Conservation (phyloP, 2,113 vertebrate genomes). For the Triplophysa dalaica region DNA sequence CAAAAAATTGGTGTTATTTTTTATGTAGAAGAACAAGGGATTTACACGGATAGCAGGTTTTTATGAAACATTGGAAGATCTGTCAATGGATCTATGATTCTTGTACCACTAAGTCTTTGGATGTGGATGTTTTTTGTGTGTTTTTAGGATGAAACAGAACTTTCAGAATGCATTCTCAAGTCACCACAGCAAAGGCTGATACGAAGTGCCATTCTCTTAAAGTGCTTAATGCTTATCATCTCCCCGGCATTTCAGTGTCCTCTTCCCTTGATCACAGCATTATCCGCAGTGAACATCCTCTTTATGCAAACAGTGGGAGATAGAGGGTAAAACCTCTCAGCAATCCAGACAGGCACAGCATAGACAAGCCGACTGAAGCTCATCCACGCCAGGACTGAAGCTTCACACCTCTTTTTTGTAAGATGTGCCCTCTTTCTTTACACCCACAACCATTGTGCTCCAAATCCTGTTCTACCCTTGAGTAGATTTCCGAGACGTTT, state of each 20-base stretch:
- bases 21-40: neutral
- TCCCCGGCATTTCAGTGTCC: constrained; percentile 36
- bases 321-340: constrained; percentile 49
- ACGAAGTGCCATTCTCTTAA: constrained; percentile 40
- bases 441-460: constrained; percentile 79
- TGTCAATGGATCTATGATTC: neutral
- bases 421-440: constrained; percentile 76
- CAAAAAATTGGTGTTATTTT: neutral
- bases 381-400: constrained; percentile 72
- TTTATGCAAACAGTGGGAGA: constrained; percentile 56
- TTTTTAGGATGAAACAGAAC: neutral
- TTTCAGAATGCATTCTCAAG: constrained; percentile 38
- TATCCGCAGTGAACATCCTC: constrained; percentile 67
- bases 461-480: constrained; percentile 76
- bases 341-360: constrained; percentile 19
- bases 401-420: constrained; percentile 68
- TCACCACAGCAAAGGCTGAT: constrained; percentile 42
- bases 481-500: constrained; percentile 76
- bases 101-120: neutral
- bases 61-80: neutral
- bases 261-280: constrained; percentile 46
- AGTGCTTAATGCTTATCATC: constrained; percentile 32
- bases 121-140: no score
- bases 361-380: constrained; percentile 63
- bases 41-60: neutral